A percentile compares a stretch with the other conserved stretches of the same genome.
Evolutionary conservation across 2,113 vertebrate species (phyloP).

Genomic region (Pseudorhombus dupliciocellatus): DNA sequence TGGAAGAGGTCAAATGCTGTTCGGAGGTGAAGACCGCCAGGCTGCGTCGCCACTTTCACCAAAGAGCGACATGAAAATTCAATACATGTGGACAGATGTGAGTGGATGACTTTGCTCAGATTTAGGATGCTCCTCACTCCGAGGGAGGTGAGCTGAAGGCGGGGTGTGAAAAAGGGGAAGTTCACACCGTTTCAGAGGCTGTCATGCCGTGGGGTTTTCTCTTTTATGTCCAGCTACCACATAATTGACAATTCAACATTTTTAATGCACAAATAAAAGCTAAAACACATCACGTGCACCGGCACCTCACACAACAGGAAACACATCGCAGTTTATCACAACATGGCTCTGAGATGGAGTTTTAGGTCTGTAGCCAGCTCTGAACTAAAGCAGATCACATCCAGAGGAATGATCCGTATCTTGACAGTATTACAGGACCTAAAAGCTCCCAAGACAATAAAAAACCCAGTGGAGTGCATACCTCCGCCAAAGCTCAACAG

Average conservation of each 20-base stretch:
- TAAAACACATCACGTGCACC: too few species aligned
- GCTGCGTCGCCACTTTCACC: constrained; percentile 41
- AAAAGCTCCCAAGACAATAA: constrained; percentile 16
- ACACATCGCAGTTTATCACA: neutral
- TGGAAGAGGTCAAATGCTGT: constrained; percentile 80
- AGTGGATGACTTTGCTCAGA: constrained; percentile 16
- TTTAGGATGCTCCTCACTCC: neutral
- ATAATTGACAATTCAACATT: constrained; percentile 36
- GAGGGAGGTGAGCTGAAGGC: constrained; percentile 20
- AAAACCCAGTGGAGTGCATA: neutral
- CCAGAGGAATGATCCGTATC: constrained; percentile 17
- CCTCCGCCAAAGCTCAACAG: neutral
- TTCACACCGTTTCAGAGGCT: constrained; percentile 71
- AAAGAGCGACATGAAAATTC: constrained; percentile 34
- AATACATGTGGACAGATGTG: constrained; percentile 42
- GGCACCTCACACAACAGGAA: neutral
- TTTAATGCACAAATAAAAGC: neutral
- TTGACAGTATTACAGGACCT: constrained; percentile 14
- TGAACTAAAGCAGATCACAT: constrained; percentile 28
- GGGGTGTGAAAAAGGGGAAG: constrained; percentile 60
- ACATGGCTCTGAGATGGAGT: neutral
- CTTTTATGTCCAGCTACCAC: constrained; percentile 36
- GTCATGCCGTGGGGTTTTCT: constrained; percentile 26
- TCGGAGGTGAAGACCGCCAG: constrained; percentile 63
- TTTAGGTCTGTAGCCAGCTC: neutral